Conservation (phyloP, 2,888 invertebrate genomes). For the Rotaria socialis region DNA sequence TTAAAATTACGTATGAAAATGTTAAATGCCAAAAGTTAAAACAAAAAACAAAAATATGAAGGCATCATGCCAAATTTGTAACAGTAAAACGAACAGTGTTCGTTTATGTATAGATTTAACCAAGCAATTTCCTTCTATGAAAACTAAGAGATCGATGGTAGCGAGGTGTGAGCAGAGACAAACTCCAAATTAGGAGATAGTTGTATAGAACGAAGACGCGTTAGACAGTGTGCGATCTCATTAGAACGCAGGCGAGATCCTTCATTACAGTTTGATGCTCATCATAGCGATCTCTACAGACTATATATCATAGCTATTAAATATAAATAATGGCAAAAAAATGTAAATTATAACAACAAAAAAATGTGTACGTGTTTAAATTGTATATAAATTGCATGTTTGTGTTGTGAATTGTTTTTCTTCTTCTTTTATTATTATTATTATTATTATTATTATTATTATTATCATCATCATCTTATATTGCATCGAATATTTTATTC, state of each 20-base stretch:
- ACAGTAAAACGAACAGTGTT: slow-evolving; percentile 22
- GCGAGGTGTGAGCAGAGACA: slow-evolving; percentile 1
- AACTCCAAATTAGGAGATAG: neutral
- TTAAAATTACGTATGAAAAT: slow-evolving; percentile 34
- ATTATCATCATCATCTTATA: neutral
- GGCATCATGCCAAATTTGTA: neutral
- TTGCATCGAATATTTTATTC: slow-evolving; percentile 3
- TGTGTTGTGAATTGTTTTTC: neutral
- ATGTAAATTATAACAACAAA: neutral
- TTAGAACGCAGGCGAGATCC: slow-evolving; percentile 22
- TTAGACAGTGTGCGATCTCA: neutral
- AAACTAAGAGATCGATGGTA: neutral
- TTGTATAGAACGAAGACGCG: neutral
- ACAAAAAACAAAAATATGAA: neutral
- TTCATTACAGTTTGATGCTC: neutral
- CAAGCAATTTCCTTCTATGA: neutral
- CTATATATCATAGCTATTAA: neutral
- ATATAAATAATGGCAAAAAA: neutral
- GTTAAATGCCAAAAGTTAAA: slow-evolving; percentile 14
- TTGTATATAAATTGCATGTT: slow-evolving; percentile 10
- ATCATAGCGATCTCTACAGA: neutral
- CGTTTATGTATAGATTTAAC: neutral
- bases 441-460: neutral
- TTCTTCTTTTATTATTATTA: neutral
- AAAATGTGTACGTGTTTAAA: neutral